Base-by-base conservation (phyloP, 2,888 invertebrate genomes). In the Griposia aprilina region DNA sequence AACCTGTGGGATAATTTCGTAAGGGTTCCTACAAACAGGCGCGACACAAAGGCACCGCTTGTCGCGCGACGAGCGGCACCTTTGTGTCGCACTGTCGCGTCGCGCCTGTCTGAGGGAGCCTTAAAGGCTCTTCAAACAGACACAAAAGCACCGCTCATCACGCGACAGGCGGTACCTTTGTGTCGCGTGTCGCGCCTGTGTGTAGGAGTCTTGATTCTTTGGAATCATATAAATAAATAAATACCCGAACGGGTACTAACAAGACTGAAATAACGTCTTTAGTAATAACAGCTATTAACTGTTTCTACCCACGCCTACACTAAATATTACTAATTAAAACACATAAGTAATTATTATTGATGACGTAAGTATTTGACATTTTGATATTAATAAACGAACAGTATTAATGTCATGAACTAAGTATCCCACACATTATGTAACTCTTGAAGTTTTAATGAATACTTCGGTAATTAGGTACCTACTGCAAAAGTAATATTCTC, bases 301-400 rank as follows among this genome's bases (percentile, higher is more conserved):
- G 6, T 23, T 10, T 13, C 26, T 26, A 26, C 36, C 41, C 72
- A 67, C 8, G 13, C 7, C n/a, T 50, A 5, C 7, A n/a, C 11
- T 13, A 71, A 60, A 60, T 45, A 10, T 20, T 45, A 30, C 10
- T 30, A 23, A 62, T 60, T 48, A 66, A n/a, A 17, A 48, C 30
- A 30, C 1, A 72, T 2, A n/a, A n/a, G n/a, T n/a, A 17, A 4
- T 48, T n/a, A 67, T 8, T 36, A 36, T 36, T 36, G 69, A 73
- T 45, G 20, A 45, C 26, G 26, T 50, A 57, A 36, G 30, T 36
- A 36, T 73, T 57, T 57, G 57, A 74, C 20, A 73, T 74, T 74
- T 48, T 4, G 15, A 26, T 55, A 41, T 55, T 55, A 23, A 36
- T 41, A 41, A 41, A 41, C 41, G 41, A 7, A 41, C 2, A 41